Evolutionary conservation across 30 jellyfish, hydroid and myxozoan species (phyloP).

Genomic region (Aurelia aurita): DNA sequence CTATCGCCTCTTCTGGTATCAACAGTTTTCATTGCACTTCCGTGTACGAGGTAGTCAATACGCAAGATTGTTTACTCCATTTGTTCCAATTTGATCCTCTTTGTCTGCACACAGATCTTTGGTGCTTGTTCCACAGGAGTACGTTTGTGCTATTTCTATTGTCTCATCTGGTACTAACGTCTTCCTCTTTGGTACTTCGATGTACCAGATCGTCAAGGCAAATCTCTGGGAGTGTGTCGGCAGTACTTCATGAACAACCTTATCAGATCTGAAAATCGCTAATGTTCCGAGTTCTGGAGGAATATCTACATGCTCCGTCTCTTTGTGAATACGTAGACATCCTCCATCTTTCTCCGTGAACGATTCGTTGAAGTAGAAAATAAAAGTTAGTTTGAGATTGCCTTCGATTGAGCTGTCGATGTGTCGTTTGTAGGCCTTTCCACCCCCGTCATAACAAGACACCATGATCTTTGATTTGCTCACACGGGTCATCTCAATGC

Average conservation of each 20-base stretch:
- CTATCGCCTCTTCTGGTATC: no score
- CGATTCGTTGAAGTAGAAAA: slow-evolving; percentile 38
- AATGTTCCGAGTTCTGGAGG: slow-evolving; percentile 55
- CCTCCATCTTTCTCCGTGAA: slow-evolving; percentile 43
- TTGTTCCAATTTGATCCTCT: slow-evolving; percentile 28
- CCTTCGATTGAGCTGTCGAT: slow-evolving; percentile 60
- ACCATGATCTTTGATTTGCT: slow-evolving; percentile 66
- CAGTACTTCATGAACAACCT: slow-evolving; percentile 48
- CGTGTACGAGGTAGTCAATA: neutral
- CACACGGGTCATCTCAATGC: slow-evolving; percentile 31
- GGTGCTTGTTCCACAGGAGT: slow-evolving; percentile 19
- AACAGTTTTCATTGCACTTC: neutral
- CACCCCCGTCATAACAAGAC: slow-evolving; percentile 61
- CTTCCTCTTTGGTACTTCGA: slow-evolving; percentile 55
- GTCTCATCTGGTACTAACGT: slow-evolving; percentile 17
- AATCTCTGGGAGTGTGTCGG: slow-evolving; percentile 42
- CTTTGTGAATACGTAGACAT: slow-evolving; percentile 50
- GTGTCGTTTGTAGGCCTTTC: slow-evolving; percentile 46
- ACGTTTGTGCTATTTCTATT: neutral
- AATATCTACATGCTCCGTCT: slow-evolving; percentile 11
- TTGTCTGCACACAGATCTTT: slow-evolving; percentile 26
- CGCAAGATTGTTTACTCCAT: neutral
- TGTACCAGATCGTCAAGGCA: slow-evolving; percentile 66
- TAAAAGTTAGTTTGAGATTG: slow-evolving; percentile 40
- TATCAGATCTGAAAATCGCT: slow-evolving; percentile 58